These are phyloP conservation scores for Pocota personata DNA, from an alignment of 2,888 invertebrate species.

Conservation along the genomic window DNA sequence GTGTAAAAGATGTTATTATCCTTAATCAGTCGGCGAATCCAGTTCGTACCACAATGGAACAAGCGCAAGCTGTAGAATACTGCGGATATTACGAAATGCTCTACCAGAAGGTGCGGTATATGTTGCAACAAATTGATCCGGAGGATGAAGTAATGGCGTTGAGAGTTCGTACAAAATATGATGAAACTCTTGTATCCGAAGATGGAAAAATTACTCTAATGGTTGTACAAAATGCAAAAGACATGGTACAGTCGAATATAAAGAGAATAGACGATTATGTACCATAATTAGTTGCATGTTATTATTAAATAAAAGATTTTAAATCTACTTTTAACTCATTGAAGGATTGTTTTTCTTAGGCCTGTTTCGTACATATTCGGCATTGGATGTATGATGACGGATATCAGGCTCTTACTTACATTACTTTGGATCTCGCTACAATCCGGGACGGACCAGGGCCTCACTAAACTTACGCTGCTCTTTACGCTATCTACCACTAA, in stretches of 20 bases:
- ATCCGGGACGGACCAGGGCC: too few relatives aligned
- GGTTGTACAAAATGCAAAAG: conserved; percentile 80
- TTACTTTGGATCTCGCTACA: too few relatives aligned
- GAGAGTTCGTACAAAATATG: conserved; percentile 78
- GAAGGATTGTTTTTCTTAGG: too few relatives aligned
- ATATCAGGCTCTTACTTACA: neutral
- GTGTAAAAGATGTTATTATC: conserved; percentile 79
- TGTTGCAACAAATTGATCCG: conserved; percentile 78
- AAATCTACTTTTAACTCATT: too few relatives aligned
- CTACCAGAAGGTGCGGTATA: conserved; percentile 78
- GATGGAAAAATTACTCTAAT: conserved; percentile 80
- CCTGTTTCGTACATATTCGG: too few relatives aligned
- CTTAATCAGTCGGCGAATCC: conserved; percentile 80
- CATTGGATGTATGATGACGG: too few relatives aligned
- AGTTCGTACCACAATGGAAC: conserved; percentile 79
- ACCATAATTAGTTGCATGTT: neutral
- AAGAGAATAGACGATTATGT: neutral
- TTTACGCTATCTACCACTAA: too few relatives aligned
- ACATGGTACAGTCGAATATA: conserved; percentile 68
- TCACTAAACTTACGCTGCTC: too few relatives aligned
- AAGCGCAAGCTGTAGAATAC: conserved; percentile 77
- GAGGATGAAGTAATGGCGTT: conserved; percentile 77
- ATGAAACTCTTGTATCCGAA: conserved; percentile 80
- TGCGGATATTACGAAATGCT: conserved; percentile 80
- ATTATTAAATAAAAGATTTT: too few relatives aligned